Conservation (phyloP, 2,797 vertebrate species). For the Anas acuta region DNA sequence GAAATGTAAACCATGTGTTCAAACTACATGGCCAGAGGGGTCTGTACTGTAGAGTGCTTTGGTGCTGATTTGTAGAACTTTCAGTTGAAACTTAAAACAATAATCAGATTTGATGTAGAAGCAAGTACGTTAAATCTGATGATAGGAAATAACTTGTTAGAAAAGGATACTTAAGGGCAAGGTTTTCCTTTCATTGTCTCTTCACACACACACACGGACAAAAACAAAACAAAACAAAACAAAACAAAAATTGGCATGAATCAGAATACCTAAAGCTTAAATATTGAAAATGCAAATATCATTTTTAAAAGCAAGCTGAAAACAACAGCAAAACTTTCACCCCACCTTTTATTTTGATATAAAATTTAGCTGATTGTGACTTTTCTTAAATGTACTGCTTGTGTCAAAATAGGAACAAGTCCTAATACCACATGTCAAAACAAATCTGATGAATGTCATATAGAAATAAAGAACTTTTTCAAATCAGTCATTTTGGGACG, state of each 20-base stretch:
- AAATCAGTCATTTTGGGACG: neutral
- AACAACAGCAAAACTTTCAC: neutral
- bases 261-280: neutral
- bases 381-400: neutral
- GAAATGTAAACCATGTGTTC: neutral
- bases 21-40: neutral
- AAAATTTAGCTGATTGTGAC: neutral
- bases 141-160: neutral
- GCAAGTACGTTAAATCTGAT: neutral
- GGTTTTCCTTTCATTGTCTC: neutral
- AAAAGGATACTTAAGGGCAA: neutral
- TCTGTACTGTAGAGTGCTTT: neutral
- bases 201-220: neutral
- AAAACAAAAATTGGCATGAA: neutral
- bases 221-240: too few species aligned
- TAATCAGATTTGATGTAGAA: neutral
- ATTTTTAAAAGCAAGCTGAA: neutral
- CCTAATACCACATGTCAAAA: neutral
- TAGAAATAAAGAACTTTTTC: neutral
- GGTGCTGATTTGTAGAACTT: neutral
- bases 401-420: neutral
- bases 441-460: neutral
- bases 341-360: neutral
- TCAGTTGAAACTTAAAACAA: neutral
- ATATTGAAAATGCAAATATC: accelerated